Evolutionary conservation across 2,113 vertebrate genomes (phyloP).

Genomic region (Ameiurus melas): DNA sequence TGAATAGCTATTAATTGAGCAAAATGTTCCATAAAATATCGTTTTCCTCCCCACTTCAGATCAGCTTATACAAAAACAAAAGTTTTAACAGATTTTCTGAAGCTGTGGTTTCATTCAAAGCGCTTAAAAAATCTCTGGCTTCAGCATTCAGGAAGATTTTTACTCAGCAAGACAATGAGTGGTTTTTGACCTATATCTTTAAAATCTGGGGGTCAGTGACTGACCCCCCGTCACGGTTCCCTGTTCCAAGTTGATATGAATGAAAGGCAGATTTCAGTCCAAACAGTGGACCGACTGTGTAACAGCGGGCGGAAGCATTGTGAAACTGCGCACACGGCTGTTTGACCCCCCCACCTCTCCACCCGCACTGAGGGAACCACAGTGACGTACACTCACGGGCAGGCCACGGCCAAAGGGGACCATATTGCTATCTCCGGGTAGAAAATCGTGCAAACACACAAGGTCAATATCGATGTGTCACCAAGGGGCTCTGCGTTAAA

Average conservation of each 20-base stretch:
- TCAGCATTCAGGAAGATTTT: conserved; percentile 50
- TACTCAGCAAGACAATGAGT: conserved; percentile 54
- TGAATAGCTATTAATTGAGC: neutral
- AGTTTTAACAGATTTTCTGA: neutral
- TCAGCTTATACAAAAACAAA: neutral
- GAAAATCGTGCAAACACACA: conserved; percentile 53
- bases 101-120: conserved; percentile 42
- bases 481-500: conserved; percentile 40
- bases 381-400: conserved; percentile 61
- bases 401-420: conserved; percentile 37
- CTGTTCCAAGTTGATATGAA: conserved; percentile 57
- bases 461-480: conserved; percentile 56
- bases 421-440: conserved; percentile 54
- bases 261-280: conserved; percentile 71
- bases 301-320: conserved; percentile 50
- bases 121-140: conserved; percentile 62
- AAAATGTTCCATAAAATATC: neutral
- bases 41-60: neutral
- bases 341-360: conserved; percentile 66
- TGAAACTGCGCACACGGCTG: conserved; percentile 74
- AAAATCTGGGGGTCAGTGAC: conserved; percentile 70
- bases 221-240: conserved; percentile 57
- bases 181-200: conserved; percentile 74
- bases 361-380: conserved; percentile 59
- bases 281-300: conserved; percentile 73